These are phyloP conservation scores for Gobius niger DNA, from an alignment of 2,113 vertebrate species.

Conservation along the genomic window DNA sequence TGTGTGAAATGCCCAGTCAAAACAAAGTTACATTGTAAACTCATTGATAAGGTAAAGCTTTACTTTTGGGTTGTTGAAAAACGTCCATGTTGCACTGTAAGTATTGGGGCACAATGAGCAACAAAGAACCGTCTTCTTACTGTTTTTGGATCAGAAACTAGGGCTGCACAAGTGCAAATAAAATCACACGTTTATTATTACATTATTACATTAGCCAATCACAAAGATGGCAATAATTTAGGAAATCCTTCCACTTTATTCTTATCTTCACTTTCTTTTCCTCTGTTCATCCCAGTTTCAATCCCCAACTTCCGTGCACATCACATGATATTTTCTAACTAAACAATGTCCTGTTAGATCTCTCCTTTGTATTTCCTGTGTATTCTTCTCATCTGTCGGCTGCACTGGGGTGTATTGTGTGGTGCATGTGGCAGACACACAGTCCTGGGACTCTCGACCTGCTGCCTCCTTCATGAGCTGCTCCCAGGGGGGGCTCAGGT, in stretches of 20 bases:
- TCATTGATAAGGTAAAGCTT: too few species aligned
- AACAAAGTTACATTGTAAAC: too few species aligned
- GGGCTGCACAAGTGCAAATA: too few species aligned
- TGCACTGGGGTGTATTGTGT: conserved; percentile 18
- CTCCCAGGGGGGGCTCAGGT: conserved; percentile 67
- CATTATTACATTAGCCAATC: too few species aligned
- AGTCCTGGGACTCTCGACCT: conserved; percentile 50
- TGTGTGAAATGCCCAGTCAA: too few species aligned
- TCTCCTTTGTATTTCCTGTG: conserved; percentile 22
- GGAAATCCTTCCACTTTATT: conserved; percentile 2
- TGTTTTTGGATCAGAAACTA: too few species aligned
- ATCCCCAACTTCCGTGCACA: conserved; percentile 43
- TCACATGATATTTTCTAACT: conserved; percentile 10
- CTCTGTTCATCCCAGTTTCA: conserved; percentile 45
- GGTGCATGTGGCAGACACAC: conserved; percentile 49
- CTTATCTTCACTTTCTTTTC: conserved; percentile 58
- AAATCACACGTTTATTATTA: too few species aligned
- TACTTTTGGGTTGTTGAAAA: too few species aligned
- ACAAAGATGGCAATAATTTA: neutral
- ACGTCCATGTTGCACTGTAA: too few species aligned
- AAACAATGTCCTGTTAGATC: neutral
- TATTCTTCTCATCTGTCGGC: conserved; percentile 14
- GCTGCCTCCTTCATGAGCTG: conserved; percentile 51
- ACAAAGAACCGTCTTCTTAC: too few species aligned
- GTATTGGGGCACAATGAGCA: too few species aligned